A percentile compares a stretch with the other conserved stretches of the same genome.
Conservation (phyloP, 2,797 vertebrate species). For the Octomys mimax region DNA sequence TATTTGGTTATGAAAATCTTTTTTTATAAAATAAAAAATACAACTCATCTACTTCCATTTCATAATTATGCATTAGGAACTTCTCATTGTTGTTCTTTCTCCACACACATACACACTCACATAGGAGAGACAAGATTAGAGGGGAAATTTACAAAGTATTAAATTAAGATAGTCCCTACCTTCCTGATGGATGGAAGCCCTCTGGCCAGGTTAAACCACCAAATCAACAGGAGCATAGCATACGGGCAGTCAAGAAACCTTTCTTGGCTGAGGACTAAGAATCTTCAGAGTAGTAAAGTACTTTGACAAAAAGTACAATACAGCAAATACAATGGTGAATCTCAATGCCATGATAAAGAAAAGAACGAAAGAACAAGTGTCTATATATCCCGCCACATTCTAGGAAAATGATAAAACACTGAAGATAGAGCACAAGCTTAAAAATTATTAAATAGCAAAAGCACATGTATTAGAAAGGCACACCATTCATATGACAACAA, state of each 20-base stretch:
- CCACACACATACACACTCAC: background rate
- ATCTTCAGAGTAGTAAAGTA: background rate
- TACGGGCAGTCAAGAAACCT: background rate
- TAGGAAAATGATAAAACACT: background rate
- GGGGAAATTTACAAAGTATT: background rate
- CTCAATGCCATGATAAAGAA: background rate
- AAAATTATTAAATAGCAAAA: background rate
- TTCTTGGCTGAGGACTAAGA: background rate
- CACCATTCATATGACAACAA: background rate
- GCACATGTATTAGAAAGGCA: background rate
- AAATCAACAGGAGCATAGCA: background rate
- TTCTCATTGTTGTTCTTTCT: background rate
- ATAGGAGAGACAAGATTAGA: background rate
- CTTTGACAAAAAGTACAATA: background rate
- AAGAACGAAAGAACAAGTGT: background rate
- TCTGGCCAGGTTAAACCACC: background rate
- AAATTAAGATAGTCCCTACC: background rate
- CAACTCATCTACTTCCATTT: background rate
- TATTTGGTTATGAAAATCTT: background rate
- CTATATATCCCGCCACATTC: background rate
- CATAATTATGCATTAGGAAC: background rate
- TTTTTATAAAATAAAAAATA: background rate
- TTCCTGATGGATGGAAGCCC: background rate
- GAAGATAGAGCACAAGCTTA: background rate
- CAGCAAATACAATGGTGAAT: background rate